Evolutionary conservation across 2,797 vertebrate species (phyloP).

Genomic region (Neosilurus mollespiculum): DNA sequence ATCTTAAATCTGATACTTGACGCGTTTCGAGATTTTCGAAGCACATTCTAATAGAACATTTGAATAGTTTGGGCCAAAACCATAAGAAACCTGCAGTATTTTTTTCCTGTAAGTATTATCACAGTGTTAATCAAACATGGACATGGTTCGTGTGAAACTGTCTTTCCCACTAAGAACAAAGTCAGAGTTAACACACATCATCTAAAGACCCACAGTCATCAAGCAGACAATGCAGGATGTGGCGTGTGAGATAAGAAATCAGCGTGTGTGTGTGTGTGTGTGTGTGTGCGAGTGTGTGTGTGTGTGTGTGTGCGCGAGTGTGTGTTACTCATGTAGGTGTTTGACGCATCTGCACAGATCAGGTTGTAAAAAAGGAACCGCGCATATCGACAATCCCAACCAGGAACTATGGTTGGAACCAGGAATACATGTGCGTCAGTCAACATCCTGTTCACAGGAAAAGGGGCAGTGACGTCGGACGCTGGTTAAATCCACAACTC

Average conservation of each 20-base stretch:
- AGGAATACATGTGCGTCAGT: background rate
- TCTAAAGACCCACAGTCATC: background rate
- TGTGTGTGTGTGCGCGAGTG: no score
- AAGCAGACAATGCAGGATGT: background rate
- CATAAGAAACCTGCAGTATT: conserved; percentile 9
- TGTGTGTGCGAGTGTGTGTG: no score
- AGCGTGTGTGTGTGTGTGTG: background rate
- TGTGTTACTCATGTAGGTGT: background rate
- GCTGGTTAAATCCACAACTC: background rate
- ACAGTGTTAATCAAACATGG: background rate
- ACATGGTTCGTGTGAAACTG: background rate
- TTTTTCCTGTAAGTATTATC: background rate
- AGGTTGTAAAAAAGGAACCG: background rate
- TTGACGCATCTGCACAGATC: background rate
- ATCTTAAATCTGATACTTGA: conserved; percentile 1
- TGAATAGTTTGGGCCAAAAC: background rate
- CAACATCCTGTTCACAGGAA: background rate
- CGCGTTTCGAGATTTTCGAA: background rate
- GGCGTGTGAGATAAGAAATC: background rate
- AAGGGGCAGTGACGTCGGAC: background rate
- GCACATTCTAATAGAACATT: background rate
- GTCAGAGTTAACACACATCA: background rate
- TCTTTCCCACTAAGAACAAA: background rate
- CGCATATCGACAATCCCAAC: background rate
- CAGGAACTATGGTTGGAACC: no score